These are phyloP conservation scores for Anadara kagoshimensis DNA, from an alignment of 1,140 invertebrate genomes.

Conservation along the genomic window DNA sequence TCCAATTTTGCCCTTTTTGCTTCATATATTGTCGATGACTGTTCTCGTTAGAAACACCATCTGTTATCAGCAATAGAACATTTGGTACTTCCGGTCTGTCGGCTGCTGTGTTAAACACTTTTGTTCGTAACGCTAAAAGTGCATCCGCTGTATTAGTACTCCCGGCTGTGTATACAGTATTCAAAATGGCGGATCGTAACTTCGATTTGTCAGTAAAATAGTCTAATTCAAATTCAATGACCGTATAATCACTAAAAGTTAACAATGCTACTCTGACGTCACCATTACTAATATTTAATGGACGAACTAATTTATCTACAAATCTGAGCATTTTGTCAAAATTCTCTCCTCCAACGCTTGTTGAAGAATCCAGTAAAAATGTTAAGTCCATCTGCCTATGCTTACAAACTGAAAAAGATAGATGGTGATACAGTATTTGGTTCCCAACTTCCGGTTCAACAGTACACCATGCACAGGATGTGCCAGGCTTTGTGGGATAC, in stretches of 20 bases:
- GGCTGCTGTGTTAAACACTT: conserved; percentile 45
- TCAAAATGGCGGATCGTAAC: conserved; percentile 37
- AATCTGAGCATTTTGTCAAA: conserved; percentile 8
- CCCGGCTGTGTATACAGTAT: conserved; percentile 39
- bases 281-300: conserved; percentile 32
- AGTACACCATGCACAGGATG: no score
- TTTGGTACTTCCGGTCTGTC: conserved; percentile 57
- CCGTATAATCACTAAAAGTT: conserved; percentile 35
- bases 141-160: conserved; percentile 58
- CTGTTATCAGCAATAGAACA: conserved; percentile 48
- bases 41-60: conserved; percentile 37
- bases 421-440: no score
- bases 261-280: conserved; percentile 35
- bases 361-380: conserved; percentile 49
- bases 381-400: conserved; percentile 56
- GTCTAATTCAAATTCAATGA: conserved; percentile 34
- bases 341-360: conserved; percentile 4
- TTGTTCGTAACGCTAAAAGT: conserved; percentile 45
- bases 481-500: no score
- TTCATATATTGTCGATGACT: conserved; percentile 33
- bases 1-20: conserved; percentile 24
- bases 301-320: conserved; percentile 5
- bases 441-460: no score
- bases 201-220: conserved; percentile 8
- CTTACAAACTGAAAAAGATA: conserved; percentile 41